Conservation (phyloP, 2,113 vertebrate genomes). For the Hyperoodon ampullatus region DNA sequence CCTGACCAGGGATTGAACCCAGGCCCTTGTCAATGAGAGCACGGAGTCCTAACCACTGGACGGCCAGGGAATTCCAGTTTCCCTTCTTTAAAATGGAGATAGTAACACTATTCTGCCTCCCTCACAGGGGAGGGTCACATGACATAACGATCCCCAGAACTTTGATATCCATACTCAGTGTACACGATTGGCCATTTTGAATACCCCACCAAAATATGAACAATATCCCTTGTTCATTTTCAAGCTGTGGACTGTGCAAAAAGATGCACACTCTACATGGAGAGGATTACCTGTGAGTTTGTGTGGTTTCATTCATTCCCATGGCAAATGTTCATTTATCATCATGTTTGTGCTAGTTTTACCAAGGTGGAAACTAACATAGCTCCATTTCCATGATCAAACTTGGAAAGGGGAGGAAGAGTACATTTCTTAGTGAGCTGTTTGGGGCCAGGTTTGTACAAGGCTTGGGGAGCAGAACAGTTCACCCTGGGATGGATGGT, state of each 20-base stretch:
- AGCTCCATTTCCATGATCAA: neutral
- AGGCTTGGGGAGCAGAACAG: neutral
- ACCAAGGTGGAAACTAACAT: neutral
- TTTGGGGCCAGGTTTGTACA: neutral
- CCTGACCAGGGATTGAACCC: neutral
- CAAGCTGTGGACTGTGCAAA: neutral
- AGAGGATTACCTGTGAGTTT: neutral
- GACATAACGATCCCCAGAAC: neutral
- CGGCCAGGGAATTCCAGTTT: neutral
- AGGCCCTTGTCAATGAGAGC: neutral
- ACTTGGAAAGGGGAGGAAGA: neutral
- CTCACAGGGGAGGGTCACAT: neutral
- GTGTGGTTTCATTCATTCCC: neutral
- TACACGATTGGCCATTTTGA: neutral
- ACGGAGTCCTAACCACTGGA: neutral
- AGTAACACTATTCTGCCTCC: neutral
- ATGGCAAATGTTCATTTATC: neutral
- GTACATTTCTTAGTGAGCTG: neutral
- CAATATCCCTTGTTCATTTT: neutral
- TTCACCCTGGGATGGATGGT: neutral
- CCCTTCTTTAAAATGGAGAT: neutral
- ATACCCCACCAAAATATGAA: neutral
- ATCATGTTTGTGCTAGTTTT: neutral
- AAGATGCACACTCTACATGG: neutral
- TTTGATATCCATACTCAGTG: rapidly evolving